Evolutionary conservation across 2,888 invertebrate species (phyloP), one percentile per base, ranked within the genome.

Genomic region (Schrankia costaestrigalis): DNA sequence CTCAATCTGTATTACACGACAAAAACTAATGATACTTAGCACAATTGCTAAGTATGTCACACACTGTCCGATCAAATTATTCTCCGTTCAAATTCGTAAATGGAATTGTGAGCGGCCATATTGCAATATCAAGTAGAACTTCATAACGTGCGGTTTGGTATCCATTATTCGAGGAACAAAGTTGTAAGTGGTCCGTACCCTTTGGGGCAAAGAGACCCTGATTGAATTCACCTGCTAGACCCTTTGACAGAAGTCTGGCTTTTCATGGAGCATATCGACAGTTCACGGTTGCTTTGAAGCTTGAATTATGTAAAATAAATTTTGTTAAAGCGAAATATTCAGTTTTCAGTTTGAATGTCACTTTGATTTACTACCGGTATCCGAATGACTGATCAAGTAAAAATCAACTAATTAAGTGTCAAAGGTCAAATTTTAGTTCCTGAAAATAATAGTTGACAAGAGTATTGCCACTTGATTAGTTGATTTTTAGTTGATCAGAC

Each of bases 91-190:
- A 46, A 43, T 44, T 47, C 21, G 27, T 36, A 56, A 53, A 57
- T 49, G 30, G 43, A 60, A 53, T 33, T 41, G 47, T 49, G 52
- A 46, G 40, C 36, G 39, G 35, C 46, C 42, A 51, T 56, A 27
- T 49, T 47, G 48, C 46, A 48, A 58, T 61, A 54, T 44, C 40
- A 50, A 60, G 56, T 54, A 46, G 46, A 71, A 75, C 60, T 75
- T 70, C 64, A 55, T 65, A 67, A 56, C 61, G 49, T 71, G 78
- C 60, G 78, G 78, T 75, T 63, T 62, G 53, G 50, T 60, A 63
- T 78, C 81, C 82, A 83, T 83, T 82, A 83, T 81, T 77, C 68
- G 42, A 63, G 67, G 71, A 61, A 69, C 72, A 66, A 75, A 82
- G 78, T 80, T 79, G 63, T 67, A 69, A 79, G 80, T 76, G 78